A percentile compares a stretch with the other conserved stretches of the same genome.
These are phyloP conservation scores for Unio pictorum DNA, from an alignment of 2,888 invertebrate species.

Conservation along the genomic window DNA sequence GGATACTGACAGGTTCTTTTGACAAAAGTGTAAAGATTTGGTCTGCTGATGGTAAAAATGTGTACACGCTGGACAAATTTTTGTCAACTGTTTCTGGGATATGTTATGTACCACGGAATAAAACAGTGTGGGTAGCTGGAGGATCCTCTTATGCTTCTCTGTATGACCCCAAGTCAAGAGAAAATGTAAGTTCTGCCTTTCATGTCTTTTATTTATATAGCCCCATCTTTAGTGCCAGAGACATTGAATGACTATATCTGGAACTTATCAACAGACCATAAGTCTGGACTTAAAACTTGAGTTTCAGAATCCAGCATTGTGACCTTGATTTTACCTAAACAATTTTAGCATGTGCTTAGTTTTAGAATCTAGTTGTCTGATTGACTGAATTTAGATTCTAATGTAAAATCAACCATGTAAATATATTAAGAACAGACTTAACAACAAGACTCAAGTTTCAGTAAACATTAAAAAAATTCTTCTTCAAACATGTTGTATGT, in stretches of 20 bases:
- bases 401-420: too few relatives aligned
- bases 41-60: slow-evolving; percentile 69
- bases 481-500: too few relatives aligned
- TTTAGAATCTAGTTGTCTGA: too few relatives aligned
- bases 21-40: slow-evolving; percentile 71
- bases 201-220: background rate
- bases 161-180: slow-evolving; percentile 71
- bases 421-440: too few relatives aligned
- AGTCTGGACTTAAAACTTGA: background rate
- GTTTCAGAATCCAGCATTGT: too few relatives aligned
- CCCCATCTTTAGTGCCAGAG: background rate
- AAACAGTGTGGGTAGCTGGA: slow-evolving; percentile 70
- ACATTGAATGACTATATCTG: background rate
- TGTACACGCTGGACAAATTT: slow-evolving; percentile 68
- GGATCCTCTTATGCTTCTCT: slow-evolving; percentile 67
- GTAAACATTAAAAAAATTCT: too few relatives aligned
- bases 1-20: slow-evolving; percentile 71
- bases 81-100: slow-evolving; percentile 64
- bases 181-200: slow-evolving; percentile 62
- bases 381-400: too few relatives aligned
- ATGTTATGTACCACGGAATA: slow-evolving; percentile 69
- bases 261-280: background rate
- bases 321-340: too few relatives aligned
- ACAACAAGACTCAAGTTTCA: too few relatives aligned
- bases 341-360: too few relatives aligned